Evolutionary conservation across 2,888 invertebrate species (phyloP).

Genomic region (Drosophila paramelanica): DNA sequence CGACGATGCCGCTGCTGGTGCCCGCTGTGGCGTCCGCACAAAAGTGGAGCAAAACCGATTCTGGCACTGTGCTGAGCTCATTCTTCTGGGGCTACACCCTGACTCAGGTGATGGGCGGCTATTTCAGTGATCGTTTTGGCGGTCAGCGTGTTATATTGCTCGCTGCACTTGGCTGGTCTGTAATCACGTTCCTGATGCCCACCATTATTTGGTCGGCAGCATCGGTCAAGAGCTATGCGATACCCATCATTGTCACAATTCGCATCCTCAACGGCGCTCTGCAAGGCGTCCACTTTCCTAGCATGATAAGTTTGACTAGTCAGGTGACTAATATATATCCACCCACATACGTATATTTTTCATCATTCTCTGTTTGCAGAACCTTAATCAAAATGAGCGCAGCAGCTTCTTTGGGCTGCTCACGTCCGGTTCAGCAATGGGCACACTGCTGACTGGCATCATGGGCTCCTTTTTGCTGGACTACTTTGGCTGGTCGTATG

Average conservation of each 20-base stretch:
- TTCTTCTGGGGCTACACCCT: conserved; percentile 91
- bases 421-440: conserved; percentile 87
- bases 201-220: conserved; percentile 85
- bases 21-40: conserved; percentile 88
- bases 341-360: background rate
- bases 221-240: conserved; percentile 83
- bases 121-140: conserved; percentile 87
- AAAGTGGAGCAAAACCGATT: conserved; percentile 89
- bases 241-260: conserved; percentile 87
- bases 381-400: conserved; percentile 88
- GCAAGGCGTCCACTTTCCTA: conserved; percentile 89
- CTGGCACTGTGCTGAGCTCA: conserved; percentile 89
- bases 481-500: conserved; percentile 88
- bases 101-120: conserved; percentile 87
- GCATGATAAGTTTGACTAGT: conserved; percentile 89
- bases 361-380: conserved; percentile 73
- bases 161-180: conserved; percentile 87
- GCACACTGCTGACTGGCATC: conserved; percentile 88
- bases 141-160: conserved; percentile 88
- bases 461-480: conserved; percentile 89
- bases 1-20: conserved; percentile 88
- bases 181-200: conserved; percentile 87
- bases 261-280: conserved; percentile 88
- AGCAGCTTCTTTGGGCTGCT: conserved; percentile 89
- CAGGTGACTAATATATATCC: conserved; percentile 73